phyloP scores from a whole-genome alignment of 1,140 invertebrate genomes.

The Drosophila tristis region DNA sequence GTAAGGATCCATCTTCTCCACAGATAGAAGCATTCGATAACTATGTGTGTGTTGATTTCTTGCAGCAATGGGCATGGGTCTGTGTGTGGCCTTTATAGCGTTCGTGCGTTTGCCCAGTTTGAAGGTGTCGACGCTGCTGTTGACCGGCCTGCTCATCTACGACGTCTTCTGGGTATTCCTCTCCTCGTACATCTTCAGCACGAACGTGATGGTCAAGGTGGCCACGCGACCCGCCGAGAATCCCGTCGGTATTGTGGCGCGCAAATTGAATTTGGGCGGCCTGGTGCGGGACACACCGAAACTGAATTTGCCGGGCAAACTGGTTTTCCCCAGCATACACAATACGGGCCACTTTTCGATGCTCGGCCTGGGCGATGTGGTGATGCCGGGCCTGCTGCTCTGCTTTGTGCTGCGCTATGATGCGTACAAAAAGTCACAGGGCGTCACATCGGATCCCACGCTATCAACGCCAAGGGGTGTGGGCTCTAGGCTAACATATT shows the following conservation, averaged over 20 bases:
- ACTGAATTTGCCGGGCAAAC: slow-evolving; percentile 97
- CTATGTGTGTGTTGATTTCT: slow-evolving; percentile 22
- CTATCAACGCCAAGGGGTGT: slow-evolving; percentile 80
- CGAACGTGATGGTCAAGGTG: slow-evolving; percentile 98
- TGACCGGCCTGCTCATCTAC: slow-evolving; percentile 97
- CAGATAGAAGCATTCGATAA: neutral
- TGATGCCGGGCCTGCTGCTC: slow-evolving; percentile 98
- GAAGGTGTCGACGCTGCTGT: slow-evolving; percentile 97
- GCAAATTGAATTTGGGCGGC: slow-evolving; percentile 95
- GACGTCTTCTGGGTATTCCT: slow-evolving; percentile 99
- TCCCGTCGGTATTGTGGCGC: slow-evolving; percentile 96
- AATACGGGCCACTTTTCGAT: slow-evolving; percentile 98
- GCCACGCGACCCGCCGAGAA: slow-evolving; percentile 95
- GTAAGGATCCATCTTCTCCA: slow-evolving; percentile 83
- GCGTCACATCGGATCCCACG: slow-evolving; percentile 80
- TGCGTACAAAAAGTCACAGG: slow-evolving; percentile 95
- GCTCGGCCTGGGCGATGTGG: slow-evolving; percentile 98
- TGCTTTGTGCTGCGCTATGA: slow-evolving; percentile 98
- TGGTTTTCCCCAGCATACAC: slow-evolving; percentile 98
- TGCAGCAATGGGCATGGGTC: slow-evolving; percentile 96
- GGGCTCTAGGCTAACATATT: slow-evolving; percentile 90
- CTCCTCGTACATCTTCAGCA: slow-evolving; percentile 98
- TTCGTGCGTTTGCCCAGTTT: slow-evolving; percentile 97
- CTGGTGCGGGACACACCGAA: slow-evolving; percentile 95
- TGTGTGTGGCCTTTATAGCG: slow-evolving; percentile 98